These are phyloP conservation scores for Brachyptera risi DNA, from an alignment of 2,888 invertebrate species.

Conservation along the genomic window DNA sequence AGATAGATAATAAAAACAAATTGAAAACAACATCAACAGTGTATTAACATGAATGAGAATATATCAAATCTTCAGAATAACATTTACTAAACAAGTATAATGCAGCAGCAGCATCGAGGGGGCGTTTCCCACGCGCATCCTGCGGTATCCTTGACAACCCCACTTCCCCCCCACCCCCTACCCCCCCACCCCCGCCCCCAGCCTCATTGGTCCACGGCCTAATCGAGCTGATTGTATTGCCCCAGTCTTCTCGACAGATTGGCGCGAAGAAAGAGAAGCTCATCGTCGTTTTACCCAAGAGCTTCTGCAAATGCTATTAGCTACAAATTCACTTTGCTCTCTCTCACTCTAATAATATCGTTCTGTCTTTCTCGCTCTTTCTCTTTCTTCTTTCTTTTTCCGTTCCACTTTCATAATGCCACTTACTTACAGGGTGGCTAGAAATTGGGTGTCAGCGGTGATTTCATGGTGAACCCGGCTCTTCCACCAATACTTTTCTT, in stretches of 20 bases:
- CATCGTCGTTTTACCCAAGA: neutral
- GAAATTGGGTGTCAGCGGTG: neutral
- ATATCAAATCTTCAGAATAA: no score
- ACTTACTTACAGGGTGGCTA: neutral
- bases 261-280: no score
- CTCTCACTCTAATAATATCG: neutral
- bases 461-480: no score
- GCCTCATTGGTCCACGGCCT: constrained; percentile 19
- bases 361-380: neutral
- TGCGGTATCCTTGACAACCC: neutral
- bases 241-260: constrained; percentile 7
- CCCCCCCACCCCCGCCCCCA: neutral
- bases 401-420: no score
- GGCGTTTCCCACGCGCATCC: neutral
- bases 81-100: no score
- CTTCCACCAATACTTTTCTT: no score
- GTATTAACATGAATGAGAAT: no score
- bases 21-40: no score
- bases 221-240: constrained; percentile 18
- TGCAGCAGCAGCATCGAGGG: neutral
- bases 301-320: constrained; percentile 15
- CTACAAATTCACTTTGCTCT: constrained; percentile 2
- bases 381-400: no score
- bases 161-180: neutral
- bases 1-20: no score